Percentiles rank a stretch among this genome's conserved stretches.
Evolutionary conservation across 2,113 vertebrate genomes (phyloP).

Genomic region (Gnathonemus longibarbis): DNA sequence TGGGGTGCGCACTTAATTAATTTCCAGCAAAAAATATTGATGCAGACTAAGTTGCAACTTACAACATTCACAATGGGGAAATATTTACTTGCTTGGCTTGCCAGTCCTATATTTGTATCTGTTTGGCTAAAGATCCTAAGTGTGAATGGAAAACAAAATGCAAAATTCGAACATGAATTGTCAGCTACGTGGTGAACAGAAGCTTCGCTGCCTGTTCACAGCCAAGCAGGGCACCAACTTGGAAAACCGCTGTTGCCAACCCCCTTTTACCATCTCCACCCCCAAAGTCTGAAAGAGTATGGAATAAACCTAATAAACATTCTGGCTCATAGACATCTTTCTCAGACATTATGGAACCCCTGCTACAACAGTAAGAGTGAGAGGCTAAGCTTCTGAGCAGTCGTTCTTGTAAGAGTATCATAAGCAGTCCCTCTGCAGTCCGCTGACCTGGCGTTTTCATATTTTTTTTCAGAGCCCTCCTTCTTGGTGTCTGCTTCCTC

Average conservation of each 20-base stretch:
- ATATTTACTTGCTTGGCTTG: not conserved
- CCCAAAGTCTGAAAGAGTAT: not conserved
- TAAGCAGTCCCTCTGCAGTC: not conserved
- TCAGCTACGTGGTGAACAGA: not conserved
- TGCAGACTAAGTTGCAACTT: not conserved
- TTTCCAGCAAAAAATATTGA: not conserved
- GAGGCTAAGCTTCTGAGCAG: not conserved
- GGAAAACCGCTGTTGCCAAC: not conserved
- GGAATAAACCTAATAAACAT: not conserved
- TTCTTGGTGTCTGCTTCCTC: conserved; percentile 89
- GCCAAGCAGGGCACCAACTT: not conserved
- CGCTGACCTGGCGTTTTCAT: not conserved
- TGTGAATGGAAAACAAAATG: not conserved
- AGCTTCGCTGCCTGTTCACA: not conserved
- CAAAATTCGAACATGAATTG: not conserved
- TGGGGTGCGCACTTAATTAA: not conserved
- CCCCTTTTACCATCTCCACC: not conserved
- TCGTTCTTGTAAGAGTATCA: not conserved
- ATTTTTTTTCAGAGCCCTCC: conserved; percentile 66
- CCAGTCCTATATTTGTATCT: not conserved
- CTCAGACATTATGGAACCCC: not conserved
- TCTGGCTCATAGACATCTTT: not conserved
- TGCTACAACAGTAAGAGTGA: not conserved
- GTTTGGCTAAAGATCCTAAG: not conserved
- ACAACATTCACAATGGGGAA: not conserved